These are phyloP conservation scores for Gryllus longicercus DNA, from an alignment of 2,888 invertebrate species.

Conservation along the genomic window DNA sequence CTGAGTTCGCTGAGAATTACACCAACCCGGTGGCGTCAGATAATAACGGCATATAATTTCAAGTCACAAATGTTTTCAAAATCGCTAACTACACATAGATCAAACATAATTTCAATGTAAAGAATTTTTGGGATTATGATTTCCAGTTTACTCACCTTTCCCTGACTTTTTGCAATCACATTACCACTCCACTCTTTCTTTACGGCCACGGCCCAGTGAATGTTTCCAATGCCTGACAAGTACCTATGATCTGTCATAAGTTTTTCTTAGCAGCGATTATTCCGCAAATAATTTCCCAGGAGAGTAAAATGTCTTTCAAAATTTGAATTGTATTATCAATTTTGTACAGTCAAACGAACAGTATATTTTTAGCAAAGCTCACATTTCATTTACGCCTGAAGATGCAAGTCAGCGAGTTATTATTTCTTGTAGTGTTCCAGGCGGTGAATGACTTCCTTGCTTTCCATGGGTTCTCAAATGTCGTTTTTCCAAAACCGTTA, in stretches of 20 bases:
- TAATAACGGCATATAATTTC: conserved; percentile 26
- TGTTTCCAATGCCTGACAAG: conserved; percentile 1
- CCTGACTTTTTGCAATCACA: conserved; percentile 75
- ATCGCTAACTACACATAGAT: conserved; percentile 32
- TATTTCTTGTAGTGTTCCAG: background rate
- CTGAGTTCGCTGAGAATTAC: conserved; percentile 34
- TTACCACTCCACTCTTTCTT: conserved; percentile 51
- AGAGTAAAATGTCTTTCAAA: background rate
- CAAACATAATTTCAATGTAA: conserved; percentile 34
- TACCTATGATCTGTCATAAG: background rate
- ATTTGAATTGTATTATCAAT: background rate
- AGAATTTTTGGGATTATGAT: conserved; percentile 31
- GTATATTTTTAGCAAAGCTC: background rate
- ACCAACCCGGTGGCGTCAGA: background rate
- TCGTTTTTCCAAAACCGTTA: too few species aligned
- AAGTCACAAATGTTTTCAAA: background rate
- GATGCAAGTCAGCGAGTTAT: conserved; percentile 17
- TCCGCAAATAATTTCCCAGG: background rate
- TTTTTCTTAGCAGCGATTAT: background rate
- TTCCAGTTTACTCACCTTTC: conserved; percentile 62
- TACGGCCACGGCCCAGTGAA: conserved; percentile 23
- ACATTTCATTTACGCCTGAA: background rate
- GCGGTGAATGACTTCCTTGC: background rate
- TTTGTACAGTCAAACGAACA: background rate
- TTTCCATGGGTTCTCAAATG: background rate